Conservation (phyloP, 2,797 vertebrate species). For the Glossophaga mutica region DNA sequence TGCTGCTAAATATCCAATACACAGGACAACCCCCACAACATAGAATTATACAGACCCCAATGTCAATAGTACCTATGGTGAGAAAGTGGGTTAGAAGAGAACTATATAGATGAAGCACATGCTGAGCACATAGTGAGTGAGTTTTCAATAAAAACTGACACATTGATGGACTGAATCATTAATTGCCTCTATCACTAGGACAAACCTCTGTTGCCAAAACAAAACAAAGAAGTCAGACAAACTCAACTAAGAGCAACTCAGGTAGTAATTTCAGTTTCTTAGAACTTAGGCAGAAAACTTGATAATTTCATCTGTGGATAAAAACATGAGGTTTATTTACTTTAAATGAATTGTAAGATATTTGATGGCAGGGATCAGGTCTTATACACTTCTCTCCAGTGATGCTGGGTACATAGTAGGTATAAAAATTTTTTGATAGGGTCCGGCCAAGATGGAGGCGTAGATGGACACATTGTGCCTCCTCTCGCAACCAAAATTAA, state of each 20-base stretch:
- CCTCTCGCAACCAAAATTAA: too few species aligned
- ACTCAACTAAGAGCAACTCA: neutral
- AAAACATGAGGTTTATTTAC: neutral
- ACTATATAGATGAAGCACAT: neutral
- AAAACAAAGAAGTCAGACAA: conserved; percentile 26
- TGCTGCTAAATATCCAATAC: neutral
- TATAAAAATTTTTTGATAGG: too few species aligned
- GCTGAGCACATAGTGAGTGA: neutral
- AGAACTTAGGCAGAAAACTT: neutral
- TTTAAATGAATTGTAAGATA: conserved; percentile 14
- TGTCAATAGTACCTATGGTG: neutral
- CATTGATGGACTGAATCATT: neutral
- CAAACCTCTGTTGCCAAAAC: neutral
- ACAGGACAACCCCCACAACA: neutral
- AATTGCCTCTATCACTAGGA: neutral
- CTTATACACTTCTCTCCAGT: neutral
- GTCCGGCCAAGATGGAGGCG: too few species aligned
- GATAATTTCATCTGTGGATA: neutral
- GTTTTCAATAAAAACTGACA: conserved; percentile 44
- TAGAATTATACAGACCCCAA: neutral
- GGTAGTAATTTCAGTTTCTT: neutral
- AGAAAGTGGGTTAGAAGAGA: conserved; percentile 18
- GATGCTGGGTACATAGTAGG: neutral
- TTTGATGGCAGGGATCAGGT: neutral
- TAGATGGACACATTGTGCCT: too few species aligned